These are phyloP conservation scores for Anas bahamensis DNA, from an alignment of 2,797 vertebrate species.

Conservation along the genomic window DNA sequence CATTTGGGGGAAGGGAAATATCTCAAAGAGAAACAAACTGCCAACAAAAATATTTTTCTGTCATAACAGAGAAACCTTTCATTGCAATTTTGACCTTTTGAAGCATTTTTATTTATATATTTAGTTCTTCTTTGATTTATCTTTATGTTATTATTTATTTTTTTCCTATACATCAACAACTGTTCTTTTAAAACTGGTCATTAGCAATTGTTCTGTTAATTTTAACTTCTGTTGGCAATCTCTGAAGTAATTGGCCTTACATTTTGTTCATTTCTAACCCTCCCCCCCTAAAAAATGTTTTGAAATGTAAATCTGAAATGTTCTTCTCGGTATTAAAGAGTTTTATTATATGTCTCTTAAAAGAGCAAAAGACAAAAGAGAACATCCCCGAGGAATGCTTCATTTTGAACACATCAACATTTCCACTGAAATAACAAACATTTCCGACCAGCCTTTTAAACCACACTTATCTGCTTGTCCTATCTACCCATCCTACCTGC, in stretches of 20 bases:
- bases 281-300: not conserved
- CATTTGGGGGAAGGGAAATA: not conserved
- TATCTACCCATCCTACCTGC: not conserved
- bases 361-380: not conserved
- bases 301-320: not conserved
- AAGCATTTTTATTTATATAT: constrained; percentile 14
- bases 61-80: not conserved
- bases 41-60: constrained; percentile 40
- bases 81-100: constrained; percentile 19
- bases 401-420: constrained; percentile 36
- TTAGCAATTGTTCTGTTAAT: not conserved
- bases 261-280: not conserved
- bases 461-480: not conserved
- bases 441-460: not conserved
- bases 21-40: constrained; percentile 2
- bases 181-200: not conserved
- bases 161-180: not conserved
- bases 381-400: constrained; percentile 38
- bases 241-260: not conserved
- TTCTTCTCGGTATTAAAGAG: not conserved
- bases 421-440: constrained; percentile 48
- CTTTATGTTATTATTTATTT: not conserved
- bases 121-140: not conserved
- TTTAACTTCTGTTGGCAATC: not conserved
- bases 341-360: constrained; percentile 1